phyloP scores from a whole-genome alignment of 92 coral and sea anemone species.

The Porites cylindrica region DNA sequence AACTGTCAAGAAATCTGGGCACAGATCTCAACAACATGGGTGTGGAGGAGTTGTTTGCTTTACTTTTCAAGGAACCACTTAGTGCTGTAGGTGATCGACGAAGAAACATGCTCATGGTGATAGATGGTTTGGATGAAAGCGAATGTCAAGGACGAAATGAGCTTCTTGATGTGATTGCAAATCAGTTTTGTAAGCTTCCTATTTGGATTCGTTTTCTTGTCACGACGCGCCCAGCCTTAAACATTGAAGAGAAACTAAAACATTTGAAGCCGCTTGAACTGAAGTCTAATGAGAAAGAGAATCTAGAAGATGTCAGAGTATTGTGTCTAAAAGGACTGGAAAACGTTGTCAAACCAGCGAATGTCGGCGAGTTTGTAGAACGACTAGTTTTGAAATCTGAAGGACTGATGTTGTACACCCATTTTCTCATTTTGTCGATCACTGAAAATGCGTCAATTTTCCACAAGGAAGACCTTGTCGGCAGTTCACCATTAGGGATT shows the following conservation, averaged over 20 bases:
- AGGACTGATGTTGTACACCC: constrained; percentile 28
- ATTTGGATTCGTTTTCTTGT: constrained; percentile 60
- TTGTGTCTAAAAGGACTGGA: constrained; percentile 27
- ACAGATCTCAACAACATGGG: constrained; percentile 25
- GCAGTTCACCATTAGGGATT: background rate
- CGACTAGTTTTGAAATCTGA: constrained; percentile 54
- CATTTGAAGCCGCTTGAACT: constrained; percentile 38
- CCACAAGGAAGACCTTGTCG: background rate
- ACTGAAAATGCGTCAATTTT: background rate
- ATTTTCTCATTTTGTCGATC: background rate
- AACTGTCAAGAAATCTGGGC: constrained; percentile 48
- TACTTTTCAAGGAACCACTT: constrained; percentile 68
- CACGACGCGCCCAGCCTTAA: constrained; percentile 66
- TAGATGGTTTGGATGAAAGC: constrained; percentile 55
- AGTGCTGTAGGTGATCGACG: constrained; percentile 6
- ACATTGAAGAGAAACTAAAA: constrained; percentile 11
- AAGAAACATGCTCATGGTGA: background rate
- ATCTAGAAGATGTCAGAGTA: background rate
- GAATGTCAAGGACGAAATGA: constrained; percentile 53
- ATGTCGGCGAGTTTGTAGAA: background rate
- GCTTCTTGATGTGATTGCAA: constrained; percentile 52
- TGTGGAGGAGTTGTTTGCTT: constrained; percentile 52
- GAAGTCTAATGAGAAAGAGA: background rate
- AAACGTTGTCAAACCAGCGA: background rate
- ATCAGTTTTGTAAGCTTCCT: constrained; percentile 55